Conservation (phyloP, 2,113 vertebrate genomes). For the Gila orcuttii region DNA sequence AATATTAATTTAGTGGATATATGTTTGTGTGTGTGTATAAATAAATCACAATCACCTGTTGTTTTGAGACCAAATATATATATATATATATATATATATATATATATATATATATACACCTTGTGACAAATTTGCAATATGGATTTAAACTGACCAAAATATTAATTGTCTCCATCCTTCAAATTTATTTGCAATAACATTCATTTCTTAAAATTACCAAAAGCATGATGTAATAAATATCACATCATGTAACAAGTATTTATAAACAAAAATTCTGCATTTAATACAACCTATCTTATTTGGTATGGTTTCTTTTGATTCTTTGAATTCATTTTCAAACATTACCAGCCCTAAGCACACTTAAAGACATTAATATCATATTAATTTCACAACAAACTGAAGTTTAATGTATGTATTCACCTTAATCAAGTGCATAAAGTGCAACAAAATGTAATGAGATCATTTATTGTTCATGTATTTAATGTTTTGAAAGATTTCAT, state of each 20-base stretch:
- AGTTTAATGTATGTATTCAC: neutral
- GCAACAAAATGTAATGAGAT: slow-evolving; percentile 1
- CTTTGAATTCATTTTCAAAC: neutral
- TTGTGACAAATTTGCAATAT: neutral
- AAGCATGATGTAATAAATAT: neutral
- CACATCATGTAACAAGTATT: too few species aligned
- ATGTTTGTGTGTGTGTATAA: too few species aligned
- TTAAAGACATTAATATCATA: neutral
- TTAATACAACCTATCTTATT: neutral
- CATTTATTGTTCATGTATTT: slow-evolving; percentile 2
- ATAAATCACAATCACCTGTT: neutral
- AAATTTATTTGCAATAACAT: neutral
- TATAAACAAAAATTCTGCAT: too few species aligned
- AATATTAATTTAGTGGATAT: too few species aligned
- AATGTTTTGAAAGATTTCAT: slow-evolving; percentile 28
- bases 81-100: too few species aligned
- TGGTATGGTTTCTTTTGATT: neutral
- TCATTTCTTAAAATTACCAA: neutral
- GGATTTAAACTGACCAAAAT: neutral
- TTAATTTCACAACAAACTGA: neutral
- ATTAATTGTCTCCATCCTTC: neutral
- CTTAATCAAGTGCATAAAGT: neutral
- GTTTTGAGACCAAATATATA: neutral
- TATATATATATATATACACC: too few species aligned
- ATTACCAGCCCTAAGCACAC: neutral